These are phyloP conservation scores for Morone saxatilis DNA, from an alignment of 2,113 vertebrate genomes.

Conservation along the genomic window DNA sequence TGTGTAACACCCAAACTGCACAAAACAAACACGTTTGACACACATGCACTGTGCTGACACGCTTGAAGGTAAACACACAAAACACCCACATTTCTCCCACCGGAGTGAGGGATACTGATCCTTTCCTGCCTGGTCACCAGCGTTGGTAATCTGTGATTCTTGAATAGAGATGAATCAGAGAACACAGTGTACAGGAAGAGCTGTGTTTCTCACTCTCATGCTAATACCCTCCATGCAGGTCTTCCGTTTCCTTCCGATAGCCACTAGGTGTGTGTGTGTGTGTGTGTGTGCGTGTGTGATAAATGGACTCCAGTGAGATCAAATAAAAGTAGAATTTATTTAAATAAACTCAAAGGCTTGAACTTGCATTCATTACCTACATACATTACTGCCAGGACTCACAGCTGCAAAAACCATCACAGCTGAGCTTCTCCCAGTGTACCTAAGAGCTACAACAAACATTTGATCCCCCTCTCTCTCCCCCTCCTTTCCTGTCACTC, in stretches of 20 bases:
- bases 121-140: constrained; percentile 62
- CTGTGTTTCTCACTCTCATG: constrained; percentile 50
- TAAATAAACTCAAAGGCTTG: constrained; percentile 51
- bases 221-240: constrained; percentile 58
- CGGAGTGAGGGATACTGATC: constrained; percentile 44
- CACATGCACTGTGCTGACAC: constrained; percentile 26
- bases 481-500: too few species aligned
- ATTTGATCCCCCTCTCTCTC: neutral
- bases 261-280: neutral
- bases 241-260: constrained; percentile 58
- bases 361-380: constrained; percentile 31
- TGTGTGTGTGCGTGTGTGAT: constrained; percentile 12
- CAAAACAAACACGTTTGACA: constrained; percentile 60
- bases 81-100: constrained; percentile 61
- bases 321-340: constrained; percentile 62
- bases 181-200: constrained; percentile 46
- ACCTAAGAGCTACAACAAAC: constrained; percentile 1
- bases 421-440: constrained; percentile 18
- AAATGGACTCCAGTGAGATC: constrained; percentile 63
- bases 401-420: constrained; percentile 56
- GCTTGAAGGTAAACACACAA: constrained; percentile 30
- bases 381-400: constrained; percentile 20
- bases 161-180: constrained; percentile 74
- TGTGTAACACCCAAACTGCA: constrained; percentile 55
- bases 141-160: constrained; percentile 65